These are phyloP conservation scores for Lathamus discolor DNA, from an alignment of 2,113 vertebrate species.

Conservation along the genomic window DNA sequence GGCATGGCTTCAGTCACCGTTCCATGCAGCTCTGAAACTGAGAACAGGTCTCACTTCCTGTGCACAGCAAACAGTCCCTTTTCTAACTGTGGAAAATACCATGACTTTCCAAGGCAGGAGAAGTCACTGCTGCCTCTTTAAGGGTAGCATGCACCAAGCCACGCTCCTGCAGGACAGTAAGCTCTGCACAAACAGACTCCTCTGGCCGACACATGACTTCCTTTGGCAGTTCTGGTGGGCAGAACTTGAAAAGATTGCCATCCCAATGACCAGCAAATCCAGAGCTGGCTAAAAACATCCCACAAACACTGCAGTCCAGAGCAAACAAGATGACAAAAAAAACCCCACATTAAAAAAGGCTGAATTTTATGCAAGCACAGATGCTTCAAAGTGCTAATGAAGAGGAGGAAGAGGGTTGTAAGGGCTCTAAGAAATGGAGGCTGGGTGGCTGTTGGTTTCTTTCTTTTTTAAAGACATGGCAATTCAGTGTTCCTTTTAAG, in stretches of 20 bases:
- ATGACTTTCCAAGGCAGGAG: not conserved
- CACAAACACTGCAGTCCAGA: slow-evolving; percentile 66
- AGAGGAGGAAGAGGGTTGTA: not conserved
- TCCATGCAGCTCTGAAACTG: not conserved
- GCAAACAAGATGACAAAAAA: slow-evolving; percentile 74
- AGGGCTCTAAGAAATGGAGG: not conserved
- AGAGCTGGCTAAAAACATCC: slow-evolving; percentile 78
- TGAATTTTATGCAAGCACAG: slow-evolving; percentile 58
- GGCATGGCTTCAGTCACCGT: not conserved
- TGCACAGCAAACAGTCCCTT: not conserved
- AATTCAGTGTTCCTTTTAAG: slow-evolving; percentile 1
- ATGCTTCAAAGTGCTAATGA: slow-evolving; percentile 55
- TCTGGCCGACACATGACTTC: slow-evolving; percentile 76
- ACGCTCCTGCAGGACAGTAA: slow-evolving; percentile 66
- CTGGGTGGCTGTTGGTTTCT: not conserved
- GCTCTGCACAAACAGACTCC: slow-evolving; percentile 69
- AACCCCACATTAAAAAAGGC: slow-evolving; percentile 65
- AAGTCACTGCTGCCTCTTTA: slow-evolving; percentile 64
- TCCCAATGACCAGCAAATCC: slow-evolving; percentile 73
- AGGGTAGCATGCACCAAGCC: slow-evolving; percentile 50
- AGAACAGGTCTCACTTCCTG: not conserved
- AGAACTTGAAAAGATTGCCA: slow-evolving; percentile 67
- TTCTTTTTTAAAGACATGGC: not conserved
- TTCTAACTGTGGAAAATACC: not conserved
- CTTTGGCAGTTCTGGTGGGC: slow-evolving; percentile 73